These are phyloP conservation scores for Gambusia affinis DNA, from an alignment of 2,113 vertebrate species.

Conservation along the genomic window DNA sequence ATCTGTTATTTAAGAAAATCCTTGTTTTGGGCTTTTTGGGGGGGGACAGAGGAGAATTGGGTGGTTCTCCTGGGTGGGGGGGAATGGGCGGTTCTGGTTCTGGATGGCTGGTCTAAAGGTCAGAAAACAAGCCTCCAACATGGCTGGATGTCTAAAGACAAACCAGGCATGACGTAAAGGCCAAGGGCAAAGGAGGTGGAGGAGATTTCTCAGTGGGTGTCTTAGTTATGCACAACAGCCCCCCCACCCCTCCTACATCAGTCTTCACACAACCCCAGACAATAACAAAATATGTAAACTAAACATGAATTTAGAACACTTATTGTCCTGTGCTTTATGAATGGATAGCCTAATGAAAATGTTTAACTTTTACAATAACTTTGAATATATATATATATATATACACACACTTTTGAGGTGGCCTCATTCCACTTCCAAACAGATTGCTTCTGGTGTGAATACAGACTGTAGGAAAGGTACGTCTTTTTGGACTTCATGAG, in stretches of 20 bases:
- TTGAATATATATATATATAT: too few relatives aligned
- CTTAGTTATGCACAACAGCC: conserved; percentile 2
- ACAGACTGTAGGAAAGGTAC: too few relatives aligned
- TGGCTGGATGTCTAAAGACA: conserved; percentile 39
- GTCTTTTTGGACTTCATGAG: too few relatives aligned
- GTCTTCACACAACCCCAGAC: not conserved
- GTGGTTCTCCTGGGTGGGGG: not conserved
- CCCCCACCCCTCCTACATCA: not conserved
- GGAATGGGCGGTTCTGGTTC: conserved; percentile 21
- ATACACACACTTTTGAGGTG: too few relatives aligned
- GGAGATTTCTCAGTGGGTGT: conserved; percentile 13
- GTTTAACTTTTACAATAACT: too few relatives aligned
- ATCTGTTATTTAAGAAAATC: conserved; percentile 6
- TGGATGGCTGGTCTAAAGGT: conserved; percentile 39
- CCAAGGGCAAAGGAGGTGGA: conserved; percentile 21
- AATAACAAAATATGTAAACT: not conserved
- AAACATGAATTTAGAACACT: not conserved
- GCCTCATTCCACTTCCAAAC: too few relatives aligned
- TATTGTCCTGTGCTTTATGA: not conserved
- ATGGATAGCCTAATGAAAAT: not conserved
- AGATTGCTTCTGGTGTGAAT: too few relatives aligned
- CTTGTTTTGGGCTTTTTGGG: conserved; percentile 6
- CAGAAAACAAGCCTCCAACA: conserved; percentile 35
- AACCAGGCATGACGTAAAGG: conserved; percentile 54
- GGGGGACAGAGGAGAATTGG: not conserved